A percentile compares a stretch with the other conserved stretches of the same genome.
phyloP scores from a whole-genome alignment of 2,113 vertebrate genomes.

The Parus major region DNA sequence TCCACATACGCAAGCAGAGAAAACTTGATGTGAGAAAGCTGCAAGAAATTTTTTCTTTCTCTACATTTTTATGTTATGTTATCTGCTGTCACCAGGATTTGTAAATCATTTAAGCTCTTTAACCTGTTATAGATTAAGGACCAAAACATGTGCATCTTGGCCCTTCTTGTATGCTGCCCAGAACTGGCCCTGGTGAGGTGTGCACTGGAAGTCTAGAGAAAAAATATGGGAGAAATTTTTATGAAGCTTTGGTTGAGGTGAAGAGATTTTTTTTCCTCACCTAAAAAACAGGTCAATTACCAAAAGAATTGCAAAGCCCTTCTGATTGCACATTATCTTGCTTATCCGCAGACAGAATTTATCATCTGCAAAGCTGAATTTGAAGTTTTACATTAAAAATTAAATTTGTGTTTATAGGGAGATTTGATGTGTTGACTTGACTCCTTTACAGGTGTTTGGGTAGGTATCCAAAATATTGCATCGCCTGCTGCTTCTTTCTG shows the following conservation, averaged over 20 bases:
- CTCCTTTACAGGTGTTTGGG: neutral
- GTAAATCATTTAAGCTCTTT: neutral
- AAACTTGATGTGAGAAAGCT: neutral
- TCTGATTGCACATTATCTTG: accelerated
- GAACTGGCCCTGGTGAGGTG: accelerated
- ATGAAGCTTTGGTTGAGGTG: neutral
- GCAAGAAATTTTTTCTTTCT: neutral
- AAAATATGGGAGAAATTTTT: neutral
- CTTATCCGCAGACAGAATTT: neutral
- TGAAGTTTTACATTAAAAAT: neutral
- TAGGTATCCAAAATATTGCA: neutral
- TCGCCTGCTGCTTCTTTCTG: neutral
- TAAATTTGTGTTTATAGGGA: neutral
- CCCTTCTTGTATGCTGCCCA: neutral
- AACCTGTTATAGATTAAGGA: neutral
- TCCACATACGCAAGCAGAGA: neutral
- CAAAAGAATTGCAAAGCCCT: neutral
- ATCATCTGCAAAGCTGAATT: neutral
- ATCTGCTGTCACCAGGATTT: neutral
- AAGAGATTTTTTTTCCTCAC: neutral
- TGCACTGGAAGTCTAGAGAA: neutral
- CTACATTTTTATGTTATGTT: neutral
- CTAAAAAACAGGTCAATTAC: neutral
- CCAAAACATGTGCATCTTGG: accelerated
- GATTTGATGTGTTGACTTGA: neutral